Evolutionary conservation across 2,113 vertebrate genomes (phyloP).

Genomic region (Uropsilus gracilis): DNA sequence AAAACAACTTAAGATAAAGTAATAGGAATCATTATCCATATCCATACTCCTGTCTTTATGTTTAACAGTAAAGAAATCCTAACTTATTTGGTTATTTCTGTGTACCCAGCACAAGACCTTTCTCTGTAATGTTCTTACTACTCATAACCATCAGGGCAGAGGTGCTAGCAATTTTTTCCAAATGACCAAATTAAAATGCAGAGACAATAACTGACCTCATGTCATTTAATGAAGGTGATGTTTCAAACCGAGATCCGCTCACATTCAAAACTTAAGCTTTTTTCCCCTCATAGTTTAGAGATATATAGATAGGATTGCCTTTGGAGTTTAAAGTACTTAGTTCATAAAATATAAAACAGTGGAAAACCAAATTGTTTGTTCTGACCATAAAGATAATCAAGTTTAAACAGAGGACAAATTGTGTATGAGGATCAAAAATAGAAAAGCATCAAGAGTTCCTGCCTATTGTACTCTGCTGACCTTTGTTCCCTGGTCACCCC

Average conservation of each 20-base stretch:
- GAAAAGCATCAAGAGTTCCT: background rate
- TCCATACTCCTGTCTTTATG: background rate
- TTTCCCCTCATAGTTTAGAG: background rate
- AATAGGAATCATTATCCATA: background rate
- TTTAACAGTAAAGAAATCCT: background rate
- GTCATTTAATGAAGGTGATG: background rate
- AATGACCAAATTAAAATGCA: background rate
- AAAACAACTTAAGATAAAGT: background rate
- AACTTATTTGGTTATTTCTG: background rate
- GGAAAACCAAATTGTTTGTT: conserved; percentile 22
- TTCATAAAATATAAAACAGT: conserved; percentile 50
- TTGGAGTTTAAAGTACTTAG: background rate
- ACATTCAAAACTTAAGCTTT: background rate
- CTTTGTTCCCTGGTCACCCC: too few species aligned
- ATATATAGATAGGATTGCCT: background rate
- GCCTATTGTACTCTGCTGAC: background rate
- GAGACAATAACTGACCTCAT: background rate
- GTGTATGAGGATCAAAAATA: background rate
- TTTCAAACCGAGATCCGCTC: background rate
- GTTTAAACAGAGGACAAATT: background rate
- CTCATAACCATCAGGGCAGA: conserved; percentile 4
- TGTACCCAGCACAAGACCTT: background rate
- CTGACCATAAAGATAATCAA: background rate
- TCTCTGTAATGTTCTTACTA: background rate
- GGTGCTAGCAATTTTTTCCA: conserved; percentile 51